Conservation (phyloP, 1,140 invertebrate genomes). For the Yoshiicerus persimilis region DNA sequence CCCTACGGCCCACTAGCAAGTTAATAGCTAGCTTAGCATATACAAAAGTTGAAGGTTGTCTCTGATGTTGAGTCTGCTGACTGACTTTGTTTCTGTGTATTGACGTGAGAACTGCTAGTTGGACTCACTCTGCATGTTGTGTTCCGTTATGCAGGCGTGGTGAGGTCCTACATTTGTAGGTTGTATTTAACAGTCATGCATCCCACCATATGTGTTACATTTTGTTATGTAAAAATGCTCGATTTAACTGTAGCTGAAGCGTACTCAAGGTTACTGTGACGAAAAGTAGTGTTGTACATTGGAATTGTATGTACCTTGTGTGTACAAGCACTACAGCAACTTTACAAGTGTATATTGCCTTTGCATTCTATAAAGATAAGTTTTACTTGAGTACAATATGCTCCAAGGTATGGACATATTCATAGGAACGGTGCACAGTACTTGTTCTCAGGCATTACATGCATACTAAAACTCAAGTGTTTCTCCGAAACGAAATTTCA, state of each 20-base stretch:
- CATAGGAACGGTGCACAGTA: background rate
- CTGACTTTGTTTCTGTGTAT: background rate
- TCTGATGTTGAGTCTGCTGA: background rate
- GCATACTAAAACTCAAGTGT: constrained; percentile 7
- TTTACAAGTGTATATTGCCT: background rate
- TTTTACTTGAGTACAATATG: background rate
- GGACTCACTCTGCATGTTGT: background rate
- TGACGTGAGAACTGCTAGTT: background rate
- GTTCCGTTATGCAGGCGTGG: too few relatives aligned
- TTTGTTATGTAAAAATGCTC: background rate
- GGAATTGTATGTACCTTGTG: background rate
- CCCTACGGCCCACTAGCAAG: background rate
- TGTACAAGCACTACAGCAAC: background rate
- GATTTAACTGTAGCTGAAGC: background rate
- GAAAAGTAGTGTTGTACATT: background rate
- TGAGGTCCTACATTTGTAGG: background rate
- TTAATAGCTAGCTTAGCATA: constrained; percentile 9
- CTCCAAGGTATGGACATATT: background rate
- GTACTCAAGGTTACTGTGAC: background rate
- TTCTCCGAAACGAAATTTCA: background rate
- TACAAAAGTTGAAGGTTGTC: constrained; percentile 1
- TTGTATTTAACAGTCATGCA: background rate
- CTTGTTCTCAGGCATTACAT: background rate
- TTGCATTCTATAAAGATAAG: background rate
- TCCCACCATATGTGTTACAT: background rate